These are phyloP conservation scores for Montipora sp. DNA, from an alignment of 64 coral and sea anemone species.

Conservation along the genomic window DNA sequence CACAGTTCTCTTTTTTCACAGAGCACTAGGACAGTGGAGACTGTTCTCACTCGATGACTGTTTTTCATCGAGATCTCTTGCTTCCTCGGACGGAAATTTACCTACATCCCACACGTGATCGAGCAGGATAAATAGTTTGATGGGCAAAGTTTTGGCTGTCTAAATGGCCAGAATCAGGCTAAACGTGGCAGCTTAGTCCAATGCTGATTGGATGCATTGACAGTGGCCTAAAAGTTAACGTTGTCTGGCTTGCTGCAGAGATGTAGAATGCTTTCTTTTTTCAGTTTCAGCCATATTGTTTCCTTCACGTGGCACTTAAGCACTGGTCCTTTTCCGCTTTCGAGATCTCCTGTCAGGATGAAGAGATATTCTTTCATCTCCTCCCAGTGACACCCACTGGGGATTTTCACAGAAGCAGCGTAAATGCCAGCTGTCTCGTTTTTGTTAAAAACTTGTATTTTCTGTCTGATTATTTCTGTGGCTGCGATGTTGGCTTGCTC, in stretches of 20 bases:
- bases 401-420: not conserved
- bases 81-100: no score
- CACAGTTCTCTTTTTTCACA: no score
- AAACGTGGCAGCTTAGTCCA: no score
- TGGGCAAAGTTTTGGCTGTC: no score
- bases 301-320: constrained; percentile 19
- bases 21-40: no score
- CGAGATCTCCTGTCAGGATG: constrained; percentile 19
- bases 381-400: constrained; percentile 18
- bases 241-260: not conserved
- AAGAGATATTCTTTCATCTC: not conserved
- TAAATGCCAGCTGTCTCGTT: not conserved
- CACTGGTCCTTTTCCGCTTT: constrained; percentile 22
- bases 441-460: constrained; percentile 7
- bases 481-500: constrained; percentile 32
- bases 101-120: no score
- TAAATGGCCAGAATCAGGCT: no score
- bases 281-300: not conserved
- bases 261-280: not conserved
- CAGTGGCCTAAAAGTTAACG: not conserved
- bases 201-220: not conserved
- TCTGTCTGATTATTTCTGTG: constrained; percentile 34
- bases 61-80: no score
- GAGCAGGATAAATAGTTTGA: no score
- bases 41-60: no score